phyloP scores from a whole-genome alignment of 2,797 vertebrate genomes.

The Ptychobarbus kaznakovi region DNA sequence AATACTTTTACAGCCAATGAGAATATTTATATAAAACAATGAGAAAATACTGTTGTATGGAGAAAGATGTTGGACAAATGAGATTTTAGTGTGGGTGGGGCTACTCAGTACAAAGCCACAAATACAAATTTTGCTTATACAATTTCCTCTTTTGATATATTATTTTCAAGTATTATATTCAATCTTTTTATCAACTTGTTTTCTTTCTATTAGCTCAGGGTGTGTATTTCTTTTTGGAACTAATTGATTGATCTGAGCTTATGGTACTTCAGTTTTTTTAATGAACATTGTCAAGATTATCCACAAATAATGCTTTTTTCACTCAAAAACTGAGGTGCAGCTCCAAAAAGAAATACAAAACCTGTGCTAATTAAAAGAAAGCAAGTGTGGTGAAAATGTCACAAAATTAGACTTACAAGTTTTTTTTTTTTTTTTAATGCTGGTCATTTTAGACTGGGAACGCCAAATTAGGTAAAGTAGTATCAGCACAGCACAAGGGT shows the following conservation, averaged over 20 bases:
- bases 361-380: background rate
- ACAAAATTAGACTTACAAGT: background rate
- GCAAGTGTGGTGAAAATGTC: background rate
- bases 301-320: too few relatives aligned
- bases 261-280: too few relatives aligned
- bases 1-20: background rate
- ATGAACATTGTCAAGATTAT: too few relatives aligned
- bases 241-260: background rate
- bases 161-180: too few relatives aligned
- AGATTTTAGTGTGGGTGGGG: background rate
- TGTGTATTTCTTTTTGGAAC: too few relatives aligned
- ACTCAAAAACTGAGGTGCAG: background rate
- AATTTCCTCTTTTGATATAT: too few relatives aligned
- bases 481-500: background rate
- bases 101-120: background rate
- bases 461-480: background rate
- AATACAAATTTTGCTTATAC: too few relatives aligned
- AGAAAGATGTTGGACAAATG: background rate
- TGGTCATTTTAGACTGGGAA: background rate
- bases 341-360: background rate
- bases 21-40: background rate
- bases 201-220: too few relatives aligned
- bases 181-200: too few relatives aligned
- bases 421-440: background rate
- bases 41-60: background rate